Base-by-base conservation (phyloP, 2,888 invertebrate genomes). In the Microplitis deprimator region DNA sequence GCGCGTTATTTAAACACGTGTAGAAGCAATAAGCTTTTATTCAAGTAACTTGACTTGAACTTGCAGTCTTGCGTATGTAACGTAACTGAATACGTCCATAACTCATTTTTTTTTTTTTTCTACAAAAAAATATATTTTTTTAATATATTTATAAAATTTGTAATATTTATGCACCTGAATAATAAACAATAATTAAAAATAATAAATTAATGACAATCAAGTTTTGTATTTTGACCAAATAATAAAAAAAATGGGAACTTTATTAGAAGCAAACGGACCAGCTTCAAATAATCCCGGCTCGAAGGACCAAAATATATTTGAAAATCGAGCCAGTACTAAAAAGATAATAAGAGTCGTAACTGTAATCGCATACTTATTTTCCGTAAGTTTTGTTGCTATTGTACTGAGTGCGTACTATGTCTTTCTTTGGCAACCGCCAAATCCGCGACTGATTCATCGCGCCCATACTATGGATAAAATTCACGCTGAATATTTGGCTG, bases 341-440 rank as follows among this genome's bases (percentile, higher is more conserved):
- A 89, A 87, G 59, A 82, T 92, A 83, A 91, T 94, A 69, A 91
- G 96, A 65, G 92, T 96, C 74, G 91, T 96, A 80, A 96, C 96
- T 0, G 96, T 96, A 75, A 88, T 95, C 85, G 95, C 95, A 10
- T 96, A 96, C 90, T 93, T 96, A 82, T 91, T 95, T 81, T 95
- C 95, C n/a, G 96, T 96, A 68, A 96, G 96, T n/a, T 92, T 95
- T 90, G 95, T 95, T 5, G 96, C 95, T 6, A 95, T 96, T 83
- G 92, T 95, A 71, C 91, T 96, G 70, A 96, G 96, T 39, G 92
- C 94, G 73, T 96, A 96, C 89, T 96, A 96, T 89, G 92, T 96
- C 80, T 94, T 95, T 86, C 92, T 96, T 85, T 96, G 96, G 96
- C 93, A 94, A 85, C 95, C 95, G 1, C 92, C 93, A 77, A 87